Evolutionary conservation across 92 coral and sea anemone genomes (phyloP).

Genomic region (Epizoanthus ramosus): DNA sequence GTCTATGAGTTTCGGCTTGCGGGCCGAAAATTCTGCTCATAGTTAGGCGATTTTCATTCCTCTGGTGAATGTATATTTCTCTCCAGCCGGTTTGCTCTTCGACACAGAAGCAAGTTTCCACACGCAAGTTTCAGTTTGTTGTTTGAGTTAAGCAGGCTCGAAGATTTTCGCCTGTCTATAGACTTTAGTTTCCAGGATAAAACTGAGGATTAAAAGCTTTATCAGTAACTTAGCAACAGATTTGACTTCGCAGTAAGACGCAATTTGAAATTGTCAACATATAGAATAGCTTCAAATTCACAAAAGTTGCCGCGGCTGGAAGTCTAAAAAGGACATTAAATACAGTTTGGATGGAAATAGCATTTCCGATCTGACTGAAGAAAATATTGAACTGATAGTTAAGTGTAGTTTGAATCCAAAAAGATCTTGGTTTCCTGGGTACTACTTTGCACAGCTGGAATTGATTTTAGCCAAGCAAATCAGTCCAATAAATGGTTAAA

Average conservation of each 20-base stretch:
- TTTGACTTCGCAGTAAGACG: slow-evolving; percentile 7
- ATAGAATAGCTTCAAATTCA: background rate
- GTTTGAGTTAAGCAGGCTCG: slow-evolving; percentile 2
- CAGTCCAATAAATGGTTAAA: background rate
- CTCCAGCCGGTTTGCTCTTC: too few relatives aligned
- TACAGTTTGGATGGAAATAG: background rate
- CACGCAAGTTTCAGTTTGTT: background rate
- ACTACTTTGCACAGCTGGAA: background rate
- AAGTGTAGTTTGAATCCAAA: background rate
- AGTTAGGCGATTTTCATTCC: too few relatives aligned
- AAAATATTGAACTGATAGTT: background rate
- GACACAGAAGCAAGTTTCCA: background rate
- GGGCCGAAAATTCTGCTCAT: too few relatives aligned
- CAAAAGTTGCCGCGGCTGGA: background rate
- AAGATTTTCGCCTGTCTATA: background rate
- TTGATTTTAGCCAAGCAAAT: background rate
- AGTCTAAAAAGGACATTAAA: background rate
- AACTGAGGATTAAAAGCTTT: slow-evolving; percentile 11
- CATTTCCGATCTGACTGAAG: background rate
- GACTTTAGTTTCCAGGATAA: background rate
- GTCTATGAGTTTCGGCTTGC: too few relatives aligned
- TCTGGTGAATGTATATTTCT: too few relatives aligned
- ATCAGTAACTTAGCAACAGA: slow-evolving; percentile 38
- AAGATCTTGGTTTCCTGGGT: background rate
- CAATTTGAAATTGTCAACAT: background rate